Evolutionary conservation across 1,140 invertebrate species (phyloP).

Genomic region (Penaeus indicus): DNA sequence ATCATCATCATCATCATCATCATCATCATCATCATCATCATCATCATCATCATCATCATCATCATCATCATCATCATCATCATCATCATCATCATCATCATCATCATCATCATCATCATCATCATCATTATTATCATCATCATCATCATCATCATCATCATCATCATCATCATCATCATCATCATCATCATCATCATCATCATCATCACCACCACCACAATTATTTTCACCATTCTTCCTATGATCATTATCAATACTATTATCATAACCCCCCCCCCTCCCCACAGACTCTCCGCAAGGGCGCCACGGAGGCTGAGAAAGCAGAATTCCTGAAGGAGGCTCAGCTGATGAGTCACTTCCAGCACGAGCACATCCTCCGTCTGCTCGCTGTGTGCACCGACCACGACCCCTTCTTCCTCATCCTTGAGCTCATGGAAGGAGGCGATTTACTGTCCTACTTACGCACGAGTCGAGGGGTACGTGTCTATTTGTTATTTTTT

Average conservation of each 20-base stretch:
- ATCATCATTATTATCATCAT: no score
- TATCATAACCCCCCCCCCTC: neutral
- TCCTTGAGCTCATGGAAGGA: constrained; percentile 97
- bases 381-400: constrained; percentile 94
- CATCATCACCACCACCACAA: no score
- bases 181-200: no score
- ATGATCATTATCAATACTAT: neutral
- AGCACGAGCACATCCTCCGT: constrained; percentile 94
- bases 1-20: no score
- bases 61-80: no score
- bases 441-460: constrained; percentile 94
- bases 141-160: no score
- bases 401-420: constrained; percentile 91
- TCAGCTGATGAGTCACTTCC: constrained; percentile 96
- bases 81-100: no score
- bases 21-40: no score
- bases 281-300: constrained; percentile 87
- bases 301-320: constrained; percentile 91
- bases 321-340: constrained; percentile 97
- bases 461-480: constrained; percentile 77
- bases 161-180: no score
- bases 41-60: no score
- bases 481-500: constrained; percentile 5
- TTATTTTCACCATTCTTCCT: no score
- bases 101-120: no score